Base-by-base conservation (phyloP, 1,140 invertebrate genomes). In the Drosophila sp. region DNA sequence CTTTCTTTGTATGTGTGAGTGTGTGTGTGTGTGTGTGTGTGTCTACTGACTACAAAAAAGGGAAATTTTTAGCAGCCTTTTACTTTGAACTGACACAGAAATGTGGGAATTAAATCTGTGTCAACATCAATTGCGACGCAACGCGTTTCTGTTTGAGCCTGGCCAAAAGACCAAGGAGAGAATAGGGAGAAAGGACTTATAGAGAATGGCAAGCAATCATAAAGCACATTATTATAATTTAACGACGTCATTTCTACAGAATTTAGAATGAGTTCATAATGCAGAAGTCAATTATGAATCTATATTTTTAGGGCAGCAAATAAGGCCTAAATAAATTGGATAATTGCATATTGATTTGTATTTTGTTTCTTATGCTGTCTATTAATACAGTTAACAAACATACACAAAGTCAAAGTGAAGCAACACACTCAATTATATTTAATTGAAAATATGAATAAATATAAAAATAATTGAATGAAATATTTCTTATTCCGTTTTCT, bases 41-140 rank as follows among this genome's bases (percentile, higher is more conserved):
- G 61, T 41, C 41, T 16, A 40, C 61, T 36, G 16, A 29, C 46
- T 29, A 32, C 27, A 32, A 29, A 32, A 61, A 76, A 71, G 61
- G 66, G 61, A 76, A 78, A 76, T 72, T 78, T 75, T 65, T 51
- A 67, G 27, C 54, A 59, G 41, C 34, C 61, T 71, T 63, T 45
- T 46, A n/a, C 48, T 41, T 9, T 41, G 72, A n/a, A n/a, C n/a
- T n/a, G n/a, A n/a, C n/a, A 66, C 54, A 72, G 43, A 48, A 45
- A 13, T 32, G 14, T n/a, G 36, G 36, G 41, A 21, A 9, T 29
- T 16, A 71, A 87, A 81, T 87, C 72, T 87, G 67, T 82, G 72
- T 78, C 78, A 72, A 67, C 62, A 75, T 71, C 70, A 87, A 79
- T 79, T 78, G 78, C 79, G 80, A 62, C 67, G 64, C 73, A 71